Evolutionary conservation across 2,888 invertebrate species (phyloP).

Genomic region (Melitaea athalia): DNA sequence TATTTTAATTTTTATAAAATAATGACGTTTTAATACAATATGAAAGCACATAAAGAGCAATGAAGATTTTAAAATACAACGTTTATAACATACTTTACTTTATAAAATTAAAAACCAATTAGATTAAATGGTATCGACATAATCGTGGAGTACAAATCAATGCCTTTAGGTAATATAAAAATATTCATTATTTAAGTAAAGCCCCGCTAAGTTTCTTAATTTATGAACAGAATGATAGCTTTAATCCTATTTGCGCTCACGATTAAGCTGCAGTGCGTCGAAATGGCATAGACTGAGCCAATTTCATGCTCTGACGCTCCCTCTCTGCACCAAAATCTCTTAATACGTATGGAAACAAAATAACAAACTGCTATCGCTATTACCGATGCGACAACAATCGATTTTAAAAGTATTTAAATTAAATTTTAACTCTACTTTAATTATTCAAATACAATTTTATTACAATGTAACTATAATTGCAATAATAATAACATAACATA

Average conservation of each 20-base stretch:
- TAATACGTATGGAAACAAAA: slow-evolving; percentile 54
- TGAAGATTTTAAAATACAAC: too few species aligned
- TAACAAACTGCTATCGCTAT: slow-evolving; percentile 25
- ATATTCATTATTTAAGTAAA: slow-evolving; percentile 16
- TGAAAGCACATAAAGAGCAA: too few species aligned
- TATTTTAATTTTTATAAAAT: too few species aligned
- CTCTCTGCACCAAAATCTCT: slow-evolving; percentile 59
- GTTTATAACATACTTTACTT: background rate
- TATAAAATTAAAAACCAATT: background rate
- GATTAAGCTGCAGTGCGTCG: slow-evolving; percentile 68
- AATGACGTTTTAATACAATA: too few species aligned
- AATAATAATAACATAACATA: too few species aligned
- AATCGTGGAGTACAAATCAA: background rate
- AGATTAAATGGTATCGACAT: background rate
- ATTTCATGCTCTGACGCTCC: slow-evolving; percentile 79
- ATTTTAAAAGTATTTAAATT: background rate
- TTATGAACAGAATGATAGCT: slow-evolving; percentile 56
- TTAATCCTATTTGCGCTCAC: slow-evolving; percentile 60
- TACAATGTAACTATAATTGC: background rate
- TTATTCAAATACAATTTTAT: background rate
- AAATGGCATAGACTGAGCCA: slow-evolving; percentile 67
- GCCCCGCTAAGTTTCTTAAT: slow-evolving; percentile 47
- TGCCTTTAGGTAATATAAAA: slow-evolving; percentile 11
- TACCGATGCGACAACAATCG: background rate
- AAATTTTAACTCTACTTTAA: background rate